phyloP scores from a whole-genome alignment of 2,797 vertebrate species.

The Xerus rutilus region DNA sequence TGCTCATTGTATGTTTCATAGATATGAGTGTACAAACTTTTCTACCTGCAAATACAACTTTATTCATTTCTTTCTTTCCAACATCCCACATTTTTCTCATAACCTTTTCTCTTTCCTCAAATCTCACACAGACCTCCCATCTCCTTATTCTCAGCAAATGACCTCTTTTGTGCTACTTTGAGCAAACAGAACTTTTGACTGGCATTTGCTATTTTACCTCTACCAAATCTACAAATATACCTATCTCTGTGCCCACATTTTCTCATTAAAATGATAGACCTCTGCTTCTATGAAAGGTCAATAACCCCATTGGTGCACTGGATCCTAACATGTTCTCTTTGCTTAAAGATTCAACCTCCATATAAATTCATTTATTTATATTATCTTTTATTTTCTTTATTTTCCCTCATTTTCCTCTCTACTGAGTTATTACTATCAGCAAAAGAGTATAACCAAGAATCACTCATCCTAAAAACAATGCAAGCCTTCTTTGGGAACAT shows the following conservation, averaged over 20 bases:
- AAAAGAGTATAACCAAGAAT: neutral
- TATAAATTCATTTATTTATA: neutral
- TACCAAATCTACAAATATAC: neutral
- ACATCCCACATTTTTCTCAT: neutral
- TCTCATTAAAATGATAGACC: neutral
- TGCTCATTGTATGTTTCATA: neutral
- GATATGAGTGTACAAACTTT: neutral
- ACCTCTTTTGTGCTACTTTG: neutral
- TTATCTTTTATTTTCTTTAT: neutral
- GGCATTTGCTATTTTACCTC: neutral
- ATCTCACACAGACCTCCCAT: accelerated
- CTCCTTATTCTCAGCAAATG: neutral
- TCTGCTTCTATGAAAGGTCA: neutral
- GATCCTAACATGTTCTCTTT: neutral
- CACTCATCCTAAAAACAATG: neutral
- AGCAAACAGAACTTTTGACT: neutral
- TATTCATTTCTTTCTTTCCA: neutral
- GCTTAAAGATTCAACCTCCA: neutral
- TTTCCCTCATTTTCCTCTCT: neutral
- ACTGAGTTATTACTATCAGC: neutral
- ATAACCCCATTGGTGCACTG: neutral
- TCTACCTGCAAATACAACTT: neutral
- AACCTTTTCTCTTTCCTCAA: neutral
- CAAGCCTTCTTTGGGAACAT: neutral
- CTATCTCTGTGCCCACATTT: neutral